These are phyloP conservation scores for Sturmia bella DNA, from an alignment of 2,888 invertebrate species.

Conservation along the genomic window DNA sequence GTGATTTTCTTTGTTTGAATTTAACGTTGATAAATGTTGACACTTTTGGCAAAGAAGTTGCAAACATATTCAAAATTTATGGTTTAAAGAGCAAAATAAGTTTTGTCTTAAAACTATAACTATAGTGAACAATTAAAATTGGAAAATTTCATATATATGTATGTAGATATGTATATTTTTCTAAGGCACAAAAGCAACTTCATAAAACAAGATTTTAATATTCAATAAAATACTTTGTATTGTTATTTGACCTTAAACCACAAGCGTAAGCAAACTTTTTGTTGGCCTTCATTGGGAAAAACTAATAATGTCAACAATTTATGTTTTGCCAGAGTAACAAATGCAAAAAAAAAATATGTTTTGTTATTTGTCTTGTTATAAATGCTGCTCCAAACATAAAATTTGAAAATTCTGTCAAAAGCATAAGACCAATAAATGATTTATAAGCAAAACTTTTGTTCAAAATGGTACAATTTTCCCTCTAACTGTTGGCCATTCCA, in stretches of 20 bases:
- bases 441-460: slow-evolving; percentile 55
- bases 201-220: too few relatives aligned
- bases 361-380: slow-evolving; percentile 1
- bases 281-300: neutral
- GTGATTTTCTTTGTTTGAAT: slow-evolving; percentile 11
- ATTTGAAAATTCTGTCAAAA: slow-evolving; percentile 53
- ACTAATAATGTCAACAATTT: slow-evolving; percentile 58
- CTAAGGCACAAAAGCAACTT: too few relatives aligned
- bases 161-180: too few relatives aligned
- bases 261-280: neutral
- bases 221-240: too few relatives aligned
- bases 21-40: slow-evolving; percentile 53
- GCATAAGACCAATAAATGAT: slow-evolving; percentile 63
- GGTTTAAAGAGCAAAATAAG: slow-evolving; percentile 46
- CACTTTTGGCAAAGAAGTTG: slow-evolving; percentile 53
- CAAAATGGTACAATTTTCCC: neutral
- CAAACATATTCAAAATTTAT: slow-evolving; percentile 59
- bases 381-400: slow-evolving; percentile 6
- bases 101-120: slow-evolving; percentile 41
- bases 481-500: neutral
- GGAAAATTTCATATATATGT: too few relatives aligned
- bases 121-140: slow-evolving; percentile 4
- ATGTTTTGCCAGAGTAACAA: slow-evolving; percentile 50
- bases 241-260: too few relatives aligned
- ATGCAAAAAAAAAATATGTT: slow-evolving; percentile 15